Base-by-base conservation (phyloP, 2,113 vertebrate genomes). In the Hirundichthys speculiger region DNA sequence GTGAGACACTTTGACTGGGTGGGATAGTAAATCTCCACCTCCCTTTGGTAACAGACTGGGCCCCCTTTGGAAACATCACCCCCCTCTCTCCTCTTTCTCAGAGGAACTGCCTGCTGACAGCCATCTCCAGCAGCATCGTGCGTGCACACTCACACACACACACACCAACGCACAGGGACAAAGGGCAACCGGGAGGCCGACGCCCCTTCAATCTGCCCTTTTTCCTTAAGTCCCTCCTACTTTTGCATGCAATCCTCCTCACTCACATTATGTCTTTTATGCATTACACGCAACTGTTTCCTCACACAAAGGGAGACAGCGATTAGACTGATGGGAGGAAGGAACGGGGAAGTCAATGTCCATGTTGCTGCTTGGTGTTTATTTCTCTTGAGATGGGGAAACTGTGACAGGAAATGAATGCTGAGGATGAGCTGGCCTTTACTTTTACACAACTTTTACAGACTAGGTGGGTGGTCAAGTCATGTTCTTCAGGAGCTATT, bases 11-110 rank as follows among this genome's bases (percentile, higher is more conserved):
- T 90, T 90, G 92, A 88, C 91, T 90, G 91, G 92, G 89, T 91
- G 93, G 94, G 94, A 93, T 79, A 82, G 88, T 77, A 89, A 91
- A 90, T 95, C 93, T 91, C 94, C 94, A 91, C 95, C 94, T 94
- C 93, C 93, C 69, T 86, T 54, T 49, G 55, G 53, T 84, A 89
- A 82, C 83, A 83, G 85, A 88, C 82, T 86, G 85, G 82, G 84
- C 83, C 90, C 91, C 90, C 79, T 85, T 83, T 90, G 88, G 89
- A 93, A 92, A 86, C 90, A 85, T 81, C 90, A 88, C 85, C 86
- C 84, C 84, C 74, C 82, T 20, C 59, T 67, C 48, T 83, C 92
- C 63, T 49, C 58, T 50, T 86, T 81, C 88, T 88, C 68, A 47
- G 73, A 90, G 79, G 81, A 88, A 84, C 84, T 69, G 85, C 86